Percentiles rank a stretch among this genome's conserved stretches.
These are phyloP conservation scores for Mallateleia sp. DNA, from an alignment of 2,888 invertebrate species.

Conservation along the genomic window DNA sequence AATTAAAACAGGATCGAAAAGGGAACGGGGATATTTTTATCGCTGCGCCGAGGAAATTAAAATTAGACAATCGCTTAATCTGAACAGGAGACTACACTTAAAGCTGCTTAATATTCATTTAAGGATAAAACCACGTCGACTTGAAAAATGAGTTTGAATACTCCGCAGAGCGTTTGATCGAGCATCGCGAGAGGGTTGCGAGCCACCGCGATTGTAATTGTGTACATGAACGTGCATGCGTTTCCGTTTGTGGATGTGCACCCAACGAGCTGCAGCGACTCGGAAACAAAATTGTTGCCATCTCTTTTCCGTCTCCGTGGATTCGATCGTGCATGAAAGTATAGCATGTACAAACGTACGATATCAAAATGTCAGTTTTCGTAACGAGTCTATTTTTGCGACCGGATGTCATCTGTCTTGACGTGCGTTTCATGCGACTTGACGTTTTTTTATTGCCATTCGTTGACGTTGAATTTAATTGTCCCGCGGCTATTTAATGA, in stretches of 20 bases:
- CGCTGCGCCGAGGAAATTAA: not conserved
- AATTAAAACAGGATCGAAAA: not conserved
- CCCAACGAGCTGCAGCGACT: conserved; percentile 59
- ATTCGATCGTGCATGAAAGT: conserved; percentile 73
- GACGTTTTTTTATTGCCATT: conserved; percentile 34
- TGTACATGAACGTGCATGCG: conserved; percentile 40
- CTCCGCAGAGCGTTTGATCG: conserved; percentile 39
- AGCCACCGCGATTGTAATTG: conserved; percentile 30
- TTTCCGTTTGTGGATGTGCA: conserved; percentile 48
- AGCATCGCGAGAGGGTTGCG: conserved; percentile 29
- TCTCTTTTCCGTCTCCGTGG: conserved; percentile 71
- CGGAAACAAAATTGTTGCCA: conserved; percentile 73
- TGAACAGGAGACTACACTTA: conserved; percentile 1
- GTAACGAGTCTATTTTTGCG: conserved; percentile 66
- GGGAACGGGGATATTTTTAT: not conserved
- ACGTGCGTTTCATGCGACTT: conserved; percentile 44
- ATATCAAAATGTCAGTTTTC: conserved; percentile 72
- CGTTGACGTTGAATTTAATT: conserved; percentile 52
- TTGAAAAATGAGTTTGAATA: conserved; percentile 16
- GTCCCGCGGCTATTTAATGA: conserved; percentile 36
- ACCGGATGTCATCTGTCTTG: conserved; percentile 62
- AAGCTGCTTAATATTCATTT: conserved; percentile 49
- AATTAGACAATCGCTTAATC: conserved; percentile 10
- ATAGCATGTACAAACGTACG: conserved; percentile 62
- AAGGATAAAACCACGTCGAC: conserved; percentile 25